Evolutionary conservation across 2,113 vertebrate species (phyloP), one percentile per base, ranked within the genome.

Genomic region (Perognathus longimembris): DNA sequence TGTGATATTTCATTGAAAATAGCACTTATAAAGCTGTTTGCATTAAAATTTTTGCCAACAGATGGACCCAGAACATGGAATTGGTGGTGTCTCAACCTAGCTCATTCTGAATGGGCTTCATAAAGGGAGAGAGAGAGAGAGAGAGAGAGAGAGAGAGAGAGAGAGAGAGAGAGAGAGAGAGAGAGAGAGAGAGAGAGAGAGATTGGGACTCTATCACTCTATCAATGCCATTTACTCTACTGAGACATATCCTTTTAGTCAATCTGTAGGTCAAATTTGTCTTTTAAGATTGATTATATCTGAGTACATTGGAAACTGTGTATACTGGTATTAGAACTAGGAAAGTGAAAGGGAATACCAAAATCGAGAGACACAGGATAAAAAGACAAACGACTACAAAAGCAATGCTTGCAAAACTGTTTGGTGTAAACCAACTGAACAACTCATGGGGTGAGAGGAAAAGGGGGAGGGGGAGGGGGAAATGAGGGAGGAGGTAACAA

Each of bases 21-120:
- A 98, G 96, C 96, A 96, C 95, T 97, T 97, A 63, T 92, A 97
- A 97, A 97, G 95, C 96, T 97, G 92, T 98, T 98, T 98, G 91
- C 96, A 78, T 98, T 92, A 94, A 97, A 95, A 89, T 97, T 96
- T n/a, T 96, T 98, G 96, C 96, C 98, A 98, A 98, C 97, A 98
- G 98, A 98, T 98, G 98, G 98, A 98, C 96, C 89, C 96, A 97
- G 98, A 98, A 97, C 97, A 92, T 94, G 96, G 95, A 97, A 98
- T 96, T 92, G 96, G 92, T 97, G 94, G 54, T 97, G 85, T 95
- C 94, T 97, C 89, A 93, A 97, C 92, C 95, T 97, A 94, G 85
- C 96, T 98, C 74, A 34, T 95, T 97, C 95, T 97, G 97, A 98
- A 97, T 97, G 96, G 91, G 95, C 91, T 79, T 97, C 90, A 88